Evolutionary conservation across 2,113 vertebrate genomes (phyloP).

Genomic region (Capra hircus): DNA sequence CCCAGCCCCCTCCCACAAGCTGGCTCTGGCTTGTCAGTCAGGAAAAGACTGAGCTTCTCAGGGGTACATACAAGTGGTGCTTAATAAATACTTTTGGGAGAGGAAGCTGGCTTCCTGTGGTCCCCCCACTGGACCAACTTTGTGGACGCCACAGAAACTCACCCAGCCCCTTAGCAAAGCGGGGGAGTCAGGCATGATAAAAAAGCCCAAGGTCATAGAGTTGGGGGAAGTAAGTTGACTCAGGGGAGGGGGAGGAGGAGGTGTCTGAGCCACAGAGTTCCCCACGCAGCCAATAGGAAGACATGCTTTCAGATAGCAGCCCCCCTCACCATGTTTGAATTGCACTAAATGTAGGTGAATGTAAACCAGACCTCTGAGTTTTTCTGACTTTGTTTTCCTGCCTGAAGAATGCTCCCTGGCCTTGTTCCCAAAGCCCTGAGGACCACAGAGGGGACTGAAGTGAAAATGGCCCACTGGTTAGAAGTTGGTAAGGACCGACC

Average conservation of each 20-base stretch:
- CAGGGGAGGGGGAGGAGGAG: no score
- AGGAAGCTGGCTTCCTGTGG: not conserved
- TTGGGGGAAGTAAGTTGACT: not conserved
- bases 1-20: not conserved
- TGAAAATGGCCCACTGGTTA: conserved; percentile 77
- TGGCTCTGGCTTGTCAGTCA: not conserved
- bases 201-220: accelerated
- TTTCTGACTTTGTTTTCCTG: not conserved
- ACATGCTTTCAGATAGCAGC: accelerated
- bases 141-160: not conserved
- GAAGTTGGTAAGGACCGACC: conserved; percentile 47
- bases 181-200: not conserved
- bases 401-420: conserved; percentile 72
- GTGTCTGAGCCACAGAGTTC: accelerated
- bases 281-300: accelerated
- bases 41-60: not conserved
- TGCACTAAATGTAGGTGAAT: accelerated
- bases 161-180: accelerated
- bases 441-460: conserved; percentile 75
- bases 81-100: not conserved
- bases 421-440: conserved; percentile 78
- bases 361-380: not conserved
- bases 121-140: not conserved
- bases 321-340: not conserved
- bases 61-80: not conserved